Evolutionary conservation across 53 echinoderm and acorn worm genomes (phyloP).

Genomic region (Echinometra lucunter): DNA sequence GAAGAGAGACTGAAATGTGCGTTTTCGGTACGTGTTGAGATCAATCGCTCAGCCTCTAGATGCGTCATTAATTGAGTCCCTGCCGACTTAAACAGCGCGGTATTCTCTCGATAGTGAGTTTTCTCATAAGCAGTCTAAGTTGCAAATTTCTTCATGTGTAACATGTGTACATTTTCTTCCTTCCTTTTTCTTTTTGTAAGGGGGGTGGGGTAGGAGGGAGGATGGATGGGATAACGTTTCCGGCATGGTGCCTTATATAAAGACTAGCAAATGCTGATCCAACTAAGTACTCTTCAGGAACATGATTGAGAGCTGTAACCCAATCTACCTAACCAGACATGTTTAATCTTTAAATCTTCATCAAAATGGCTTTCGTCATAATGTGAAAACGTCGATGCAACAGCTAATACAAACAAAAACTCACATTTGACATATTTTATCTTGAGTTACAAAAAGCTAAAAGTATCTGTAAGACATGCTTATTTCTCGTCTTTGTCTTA

Average conservation of each 20-base stretch:
- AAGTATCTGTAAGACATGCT: not conserved
- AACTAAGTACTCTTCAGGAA: not conserved
- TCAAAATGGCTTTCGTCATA: not conserved
- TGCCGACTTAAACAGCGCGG: not conserved
- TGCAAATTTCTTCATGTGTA: not conserved
- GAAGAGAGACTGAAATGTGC: constrained; percentile 1
- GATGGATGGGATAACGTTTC: not conserved
- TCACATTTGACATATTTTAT: not conserved
- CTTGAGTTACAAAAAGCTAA: not conserved
- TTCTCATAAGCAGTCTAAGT: not conserved
- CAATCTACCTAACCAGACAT: not conserved
- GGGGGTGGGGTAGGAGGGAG: not conserved
- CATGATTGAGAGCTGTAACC: not conserved
- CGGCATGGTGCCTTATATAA: not conserved
- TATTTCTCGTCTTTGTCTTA: not conserved
- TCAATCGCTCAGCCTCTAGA: not conserved
- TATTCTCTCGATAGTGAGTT: not conserved
- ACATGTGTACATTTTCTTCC: no score
- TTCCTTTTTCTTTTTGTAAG: not conserved
- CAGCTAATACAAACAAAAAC: not conserved
- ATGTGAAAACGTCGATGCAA: not conserved
- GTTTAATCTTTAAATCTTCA: not conserved
- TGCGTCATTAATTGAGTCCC: constrained; percentile 41
- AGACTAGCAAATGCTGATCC: not conserved
- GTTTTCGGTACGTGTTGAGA: not conserved